Conservation (phyloP, 2,113 vertebrate species). For the Rhizomys pruinosus region DNA sequence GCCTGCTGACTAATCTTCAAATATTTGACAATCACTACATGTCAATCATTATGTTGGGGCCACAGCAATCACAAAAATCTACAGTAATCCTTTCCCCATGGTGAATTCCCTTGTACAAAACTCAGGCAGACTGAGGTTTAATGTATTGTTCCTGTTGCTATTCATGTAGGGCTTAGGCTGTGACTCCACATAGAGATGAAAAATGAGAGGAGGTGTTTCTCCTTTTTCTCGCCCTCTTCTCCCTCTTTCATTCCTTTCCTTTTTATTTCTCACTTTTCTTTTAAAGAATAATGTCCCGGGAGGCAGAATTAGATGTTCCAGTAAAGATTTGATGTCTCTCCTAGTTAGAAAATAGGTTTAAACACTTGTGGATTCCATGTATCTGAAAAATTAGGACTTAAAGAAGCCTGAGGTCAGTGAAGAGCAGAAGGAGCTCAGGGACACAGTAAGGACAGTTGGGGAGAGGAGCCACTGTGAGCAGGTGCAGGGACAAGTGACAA, state of each 20-base stretch:
- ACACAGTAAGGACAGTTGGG: not conserved
- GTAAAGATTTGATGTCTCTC: not conserved
- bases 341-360: not conserved
- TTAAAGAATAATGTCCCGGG: not conserved
- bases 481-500: not conserved
- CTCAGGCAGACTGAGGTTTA: not conserved
- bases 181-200: not conserved
- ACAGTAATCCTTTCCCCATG: not conserved
- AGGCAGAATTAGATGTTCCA: not conserved
- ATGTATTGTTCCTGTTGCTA: not conserved
- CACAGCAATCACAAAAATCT: not conserved
- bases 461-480: not conserved
- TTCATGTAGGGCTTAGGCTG: not conserved
- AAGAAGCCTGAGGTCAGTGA: not conserved
- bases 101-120: not conserved
- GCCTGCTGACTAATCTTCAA: conserved; percentile 18
- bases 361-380: not conserved
- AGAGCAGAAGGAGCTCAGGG: not conserved
- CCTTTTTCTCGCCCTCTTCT: not conserved
- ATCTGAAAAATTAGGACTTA: not conserved
- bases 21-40: not conserved
- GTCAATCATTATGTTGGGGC: not conserved
- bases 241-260: not conserved
- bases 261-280: not conserved
- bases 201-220: not conserved